phyloP scores from a whole-genome alignment of 2,797 vertebrate species.

The Pygocentrus nattereri region DNA sequence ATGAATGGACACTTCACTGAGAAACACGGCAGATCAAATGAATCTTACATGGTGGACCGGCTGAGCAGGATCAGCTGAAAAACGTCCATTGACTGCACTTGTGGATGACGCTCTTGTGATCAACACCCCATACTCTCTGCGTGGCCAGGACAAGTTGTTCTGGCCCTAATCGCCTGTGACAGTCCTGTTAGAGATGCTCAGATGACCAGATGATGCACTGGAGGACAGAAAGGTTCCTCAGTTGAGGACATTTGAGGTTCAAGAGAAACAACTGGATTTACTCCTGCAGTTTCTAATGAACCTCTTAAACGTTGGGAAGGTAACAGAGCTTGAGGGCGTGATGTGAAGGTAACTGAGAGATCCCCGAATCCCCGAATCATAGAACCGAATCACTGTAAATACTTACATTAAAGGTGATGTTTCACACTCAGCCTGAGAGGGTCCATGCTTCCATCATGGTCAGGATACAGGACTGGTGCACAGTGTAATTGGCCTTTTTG shows the following conservation, averaged over 20 bases:
- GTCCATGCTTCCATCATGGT: neutral
- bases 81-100: constrained; percentile 78
- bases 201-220: constrained; percentile 78
- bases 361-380: too few relatives aligned
- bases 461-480: neutral
- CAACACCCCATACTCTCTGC: constrained; percentile 79
- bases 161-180: constrained; percentile 79
- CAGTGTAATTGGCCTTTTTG: neutral
- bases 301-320: too few relatives aligned
- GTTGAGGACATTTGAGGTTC: constrained; percentile 43
- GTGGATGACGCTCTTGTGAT: constrained; percentile 77
- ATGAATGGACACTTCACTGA: constrained; percentile 79
- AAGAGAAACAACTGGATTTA: neutral
- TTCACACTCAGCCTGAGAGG: too few relatives aligned
- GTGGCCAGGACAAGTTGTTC: constrained; percentile 78
- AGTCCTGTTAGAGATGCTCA: constrained; percentile 76
- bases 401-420: neutral
- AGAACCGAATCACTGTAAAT: neutral
- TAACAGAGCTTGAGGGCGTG: too few relatives aligned
- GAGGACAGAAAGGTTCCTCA: constrained; percentile 58
- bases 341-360: too few relatives aligned
- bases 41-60: constrained; percentile 82
- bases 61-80: constrained; percentile 76
- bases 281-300: neutral
- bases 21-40: constrained; percentile 78